Percentiles rank a stretch among this genome's conserved stretches.
Conservation (phyloP, 2,113 vertebrate genomes). For the Thryonomys swinderianus region DNA sequence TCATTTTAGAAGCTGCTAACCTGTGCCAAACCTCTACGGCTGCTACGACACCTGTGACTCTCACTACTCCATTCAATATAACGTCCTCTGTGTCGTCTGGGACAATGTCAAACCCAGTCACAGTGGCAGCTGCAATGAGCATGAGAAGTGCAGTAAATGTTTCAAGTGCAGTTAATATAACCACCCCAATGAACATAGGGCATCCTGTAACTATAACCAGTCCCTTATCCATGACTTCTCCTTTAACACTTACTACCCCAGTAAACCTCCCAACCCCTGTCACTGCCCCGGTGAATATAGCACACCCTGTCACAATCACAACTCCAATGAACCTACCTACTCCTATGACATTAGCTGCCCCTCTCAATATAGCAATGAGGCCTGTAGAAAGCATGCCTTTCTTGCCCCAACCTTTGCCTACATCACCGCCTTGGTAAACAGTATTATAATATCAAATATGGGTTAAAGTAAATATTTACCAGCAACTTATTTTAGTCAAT, state of each 20-base stretch:
- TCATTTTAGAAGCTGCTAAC: conserved; percentile 94
- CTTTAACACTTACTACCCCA: conserved; percentile 94
- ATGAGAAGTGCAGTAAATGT: conserved; percentile 94
- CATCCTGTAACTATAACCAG: conserved; percentile 97
- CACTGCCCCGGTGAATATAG: conserved; percentile 94
- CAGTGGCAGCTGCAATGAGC: conserved; percentile 98
- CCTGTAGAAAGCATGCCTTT: conserved; percentile 98
- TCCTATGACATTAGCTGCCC: conserved; percentile 95
- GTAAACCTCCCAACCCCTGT: conserved; percentile 95
- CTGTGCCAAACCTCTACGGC: conserved; percentile 95
- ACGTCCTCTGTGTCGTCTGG: conserved; percentile 95
- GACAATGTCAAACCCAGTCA: conserved; percentile 94
- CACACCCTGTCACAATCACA: conserved; percentile 97
- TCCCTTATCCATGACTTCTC: conserved; percentile 92
- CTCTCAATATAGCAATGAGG: conserved; percentile 98
- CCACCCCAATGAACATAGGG: conserved; percentile 94
- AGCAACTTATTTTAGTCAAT: conserved; percentile 86
- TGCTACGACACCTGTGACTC: conserved; percentile 96
- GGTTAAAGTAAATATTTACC: conserved; percentile 89
- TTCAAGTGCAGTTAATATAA: conserved; percentile 97
- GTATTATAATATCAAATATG: conserved; percentile 86
- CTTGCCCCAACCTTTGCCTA: conserved; percentile 97
- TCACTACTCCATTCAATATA: conserved; percentile 98
- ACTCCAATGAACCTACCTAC: conserved; percentile 94
- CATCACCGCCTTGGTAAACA: conserved; percentile 96